Evolutionary conservation across 2,888 invertebrate species (phyloP).

Genomic region (Adineta ricciae): DNA sequence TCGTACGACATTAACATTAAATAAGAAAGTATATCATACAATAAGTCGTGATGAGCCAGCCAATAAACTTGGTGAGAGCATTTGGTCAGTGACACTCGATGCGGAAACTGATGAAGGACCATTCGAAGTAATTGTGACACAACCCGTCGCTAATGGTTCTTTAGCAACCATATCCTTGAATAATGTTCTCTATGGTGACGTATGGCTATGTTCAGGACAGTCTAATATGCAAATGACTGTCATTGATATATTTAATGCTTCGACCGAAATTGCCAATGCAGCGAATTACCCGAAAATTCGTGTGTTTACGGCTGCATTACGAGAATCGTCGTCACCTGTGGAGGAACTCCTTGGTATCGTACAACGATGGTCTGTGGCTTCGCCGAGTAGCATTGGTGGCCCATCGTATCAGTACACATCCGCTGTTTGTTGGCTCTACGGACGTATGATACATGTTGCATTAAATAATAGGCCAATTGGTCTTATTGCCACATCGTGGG

Average conservation of each 20-base stretch:
- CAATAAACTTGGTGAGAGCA: background rate
- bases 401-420: conserved; percentile 39
- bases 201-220: conserved; percentile 27
- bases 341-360: background rate
- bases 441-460: conserved; percentile 38
- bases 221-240: conserved; percentile 25
- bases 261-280: background rate
- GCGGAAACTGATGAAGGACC: background rate
- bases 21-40: background rate
- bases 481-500: conserved; percentile 40
- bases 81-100: background rate
- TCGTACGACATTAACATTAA: background rate
- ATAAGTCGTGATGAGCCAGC: background rate
- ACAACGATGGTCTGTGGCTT: background rate
- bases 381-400: conserved; percentile 29
- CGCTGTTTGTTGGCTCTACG: conserved; percentile 46
- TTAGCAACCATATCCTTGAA: background rate
- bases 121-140: background rate
- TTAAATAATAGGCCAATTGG: conserved; percentile 41
- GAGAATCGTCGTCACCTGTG: background rate
- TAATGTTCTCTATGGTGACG: conserved; percentile 28
- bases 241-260: background rate
- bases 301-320: background rate
- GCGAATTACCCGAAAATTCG: background rate
- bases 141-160: background rate